Conservation (phyloP, 2,113 vertebrate genomes). For the Potamarius usumacintae region DNA sequence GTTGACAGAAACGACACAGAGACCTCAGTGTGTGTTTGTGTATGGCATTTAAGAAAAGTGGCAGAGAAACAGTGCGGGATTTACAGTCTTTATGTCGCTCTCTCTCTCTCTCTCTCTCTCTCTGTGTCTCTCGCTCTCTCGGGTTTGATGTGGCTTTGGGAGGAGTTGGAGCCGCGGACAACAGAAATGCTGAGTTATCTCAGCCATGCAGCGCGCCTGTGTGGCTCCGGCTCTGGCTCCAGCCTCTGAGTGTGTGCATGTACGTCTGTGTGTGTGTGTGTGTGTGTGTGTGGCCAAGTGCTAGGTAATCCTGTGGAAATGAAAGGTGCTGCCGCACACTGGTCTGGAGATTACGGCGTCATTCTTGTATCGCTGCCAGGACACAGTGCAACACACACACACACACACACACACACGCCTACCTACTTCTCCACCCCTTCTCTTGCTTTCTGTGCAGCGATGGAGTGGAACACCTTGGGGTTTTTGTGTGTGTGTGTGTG, state of each 20-base stretch:
- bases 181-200: conserved; percentile 81
- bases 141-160: conserved; percentile 77
- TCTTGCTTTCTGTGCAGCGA: conserved; percentile 46
- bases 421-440: conserved; percentile 38
- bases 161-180: conserved; percentile 70
- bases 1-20: conserved; percentile 61
- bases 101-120: conserved; percentile 19
- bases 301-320: conserved; percentile 75
- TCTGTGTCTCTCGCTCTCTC: conserved; percentile 41
- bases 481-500: not conserved
- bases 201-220: conserved; percentile 67
- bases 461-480: conserved; percentile 17
- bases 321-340: conserved; percentile 77
- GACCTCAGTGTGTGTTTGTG: conserved; percentile 69
- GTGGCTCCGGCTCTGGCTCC: conserved; percentile 62
- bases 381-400: conserved; percentile 52
- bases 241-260: conserved; percentile 31
- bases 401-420: conserved; percentile 54
- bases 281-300: conserved; percentile 43
- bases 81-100: conserved; percentile 30
- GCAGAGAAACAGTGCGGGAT: conserved; percentile 77
- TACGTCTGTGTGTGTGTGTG: conserved; percentile 8
- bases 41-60: conserved; percentile 75
- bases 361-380: conserved; percentile 69
- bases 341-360: conserved; percentile 73